A percentile compares a stretch with the other conserved stretches of the same genome.
phyloP scores from a whole-genome alignment of 2,888 invertebrate species.

The Amblyjoppa fuscipennis region DNA sequence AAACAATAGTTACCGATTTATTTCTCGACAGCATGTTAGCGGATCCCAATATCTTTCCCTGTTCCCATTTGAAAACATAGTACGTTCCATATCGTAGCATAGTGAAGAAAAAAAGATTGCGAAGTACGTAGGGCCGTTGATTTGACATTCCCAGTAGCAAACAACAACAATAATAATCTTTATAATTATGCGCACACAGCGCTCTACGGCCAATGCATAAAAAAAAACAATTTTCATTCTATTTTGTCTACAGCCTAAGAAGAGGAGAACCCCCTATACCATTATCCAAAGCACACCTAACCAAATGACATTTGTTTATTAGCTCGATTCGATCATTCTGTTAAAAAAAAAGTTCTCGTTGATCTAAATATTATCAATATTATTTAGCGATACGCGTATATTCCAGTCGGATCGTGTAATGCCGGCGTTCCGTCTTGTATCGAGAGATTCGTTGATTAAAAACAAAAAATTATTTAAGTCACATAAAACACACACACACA shows the following conservation, averaged over 20 bases:
- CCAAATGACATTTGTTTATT: constrained; percentile 77
- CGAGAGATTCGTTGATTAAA: constrained; percentile 13
- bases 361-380: constrained; percentile 69
- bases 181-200: constrained; percentile 15
- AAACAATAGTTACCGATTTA: constrained; percentile 9
- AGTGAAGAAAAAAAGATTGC: constrained; percentile 61
- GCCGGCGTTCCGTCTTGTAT: constrained; percentile 38
- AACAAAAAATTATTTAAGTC: not conserved
- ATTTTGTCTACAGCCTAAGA: constrained; percentile 88
- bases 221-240: constrained; percentile 80
- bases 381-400: constrained; percentile 41
- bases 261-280: constrained; percentile 86
- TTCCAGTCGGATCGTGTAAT: constrained; percentile 27
- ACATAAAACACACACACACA: constrained; percentile 8
- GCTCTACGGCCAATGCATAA: constrained; percentile 38
- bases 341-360: constrained; percentile 68
- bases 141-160: constrained; percentile 58
- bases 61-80: constrained; percentile 18
- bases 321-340: constrained; percentile 69
- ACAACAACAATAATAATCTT: constrained; percentile 8
- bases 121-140: constrained; percentile 64
- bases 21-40: constrained; percentile 62
- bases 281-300: constrained; percentile 83
- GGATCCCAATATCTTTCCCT: constrained; percentile 57
- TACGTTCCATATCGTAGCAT: constrained; percentile 67